phyloP scores from a whole-genome alignment of 2,113 vertebrate species.

The Carollia perspicillata region DNA sequence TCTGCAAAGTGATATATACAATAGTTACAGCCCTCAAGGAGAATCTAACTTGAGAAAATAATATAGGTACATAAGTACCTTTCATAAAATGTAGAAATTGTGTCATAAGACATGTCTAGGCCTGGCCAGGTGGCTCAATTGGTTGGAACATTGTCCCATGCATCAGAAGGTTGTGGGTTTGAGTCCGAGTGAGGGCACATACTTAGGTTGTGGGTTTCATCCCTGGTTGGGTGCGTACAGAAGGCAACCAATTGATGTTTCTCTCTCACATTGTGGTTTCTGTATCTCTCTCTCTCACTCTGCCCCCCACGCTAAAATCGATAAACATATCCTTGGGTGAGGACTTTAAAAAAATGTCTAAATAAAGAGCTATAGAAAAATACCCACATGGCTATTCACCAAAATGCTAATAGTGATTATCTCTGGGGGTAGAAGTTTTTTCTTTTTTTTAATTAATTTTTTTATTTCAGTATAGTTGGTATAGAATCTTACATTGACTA shows the following conservation, averaged over 20 bases:
- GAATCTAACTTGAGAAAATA: background rate
- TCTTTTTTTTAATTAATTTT: background rate
- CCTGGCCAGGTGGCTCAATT: no score
- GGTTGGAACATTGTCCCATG: no score
- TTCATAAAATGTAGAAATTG: background rate
- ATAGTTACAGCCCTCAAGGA: background rate
- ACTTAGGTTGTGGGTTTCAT: no score
- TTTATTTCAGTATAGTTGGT: background rate
- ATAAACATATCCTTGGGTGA: no score
- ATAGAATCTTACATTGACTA: background rate
- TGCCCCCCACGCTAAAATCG: no score
- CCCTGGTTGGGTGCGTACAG: no score
- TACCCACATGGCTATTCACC: background rate
- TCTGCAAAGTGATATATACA: background rate
- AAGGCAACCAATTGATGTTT: no score
- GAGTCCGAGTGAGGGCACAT: no score
- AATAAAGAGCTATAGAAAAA: background rate
- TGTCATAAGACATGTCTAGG: background rate
- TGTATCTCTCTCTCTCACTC: no score
- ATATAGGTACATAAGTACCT: background rate
- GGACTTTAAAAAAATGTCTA: background rate
- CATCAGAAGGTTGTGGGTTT: no score
- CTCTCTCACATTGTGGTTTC: no score
- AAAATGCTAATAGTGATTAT: background rate
- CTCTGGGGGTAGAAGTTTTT: background rate